Evolutionary conservation across 2,113 vertebrate species (phyloP).

Genomic region (Corythoichthys intestinalis): DNA sequence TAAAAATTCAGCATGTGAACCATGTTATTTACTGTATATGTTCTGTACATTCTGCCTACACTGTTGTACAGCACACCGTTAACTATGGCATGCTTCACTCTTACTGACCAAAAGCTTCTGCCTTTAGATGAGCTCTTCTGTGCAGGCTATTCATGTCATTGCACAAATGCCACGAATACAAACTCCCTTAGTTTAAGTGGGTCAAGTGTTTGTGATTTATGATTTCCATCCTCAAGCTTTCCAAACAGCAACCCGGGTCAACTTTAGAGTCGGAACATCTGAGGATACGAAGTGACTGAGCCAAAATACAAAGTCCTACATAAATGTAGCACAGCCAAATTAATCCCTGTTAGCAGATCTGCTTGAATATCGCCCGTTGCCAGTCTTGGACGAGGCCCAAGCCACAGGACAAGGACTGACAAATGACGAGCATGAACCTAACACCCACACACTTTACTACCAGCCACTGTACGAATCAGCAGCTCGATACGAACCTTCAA

Average conservation of each 20-base stretch:
- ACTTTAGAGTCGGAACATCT: constrained; percentile 41
- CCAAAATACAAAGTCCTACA: constrained; percentile 54
- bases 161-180: constrained; percentile 42
- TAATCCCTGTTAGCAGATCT: constrained; percentile 54
- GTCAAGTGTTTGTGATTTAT: constrained; percentile 55
- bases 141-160: constrained; percentile 43
- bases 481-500: constrained; percentile 21
- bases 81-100: constrained; percentile 2
- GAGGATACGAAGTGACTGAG: constrained; percentile 57
- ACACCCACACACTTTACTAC: constrained; percentile 54
- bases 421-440: constrained; percentile 37
- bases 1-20: neutral
- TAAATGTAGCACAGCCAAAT: constrained; percentile 55
- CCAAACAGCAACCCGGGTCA: constrained; percentile 39
- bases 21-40: neutral
- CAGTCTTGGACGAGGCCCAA: constrained; percentile 58
- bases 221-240: constrained; percentile 49
- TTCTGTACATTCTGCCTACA: neutral
- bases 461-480: constrained; percentile 47
- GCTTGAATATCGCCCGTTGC: constrained; percentile 51
- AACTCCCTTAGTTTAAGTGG: constrained; percentile 43
- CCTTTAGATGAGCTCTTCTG: constrained; percentile 11
- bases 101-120: constrained; percentile 12
- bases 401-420: constrained; percentile 63
- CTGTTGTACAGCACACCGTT: neutral